These are phyloP conservation scores for Ploceus nigricollis DNA, from an alignment of 2,113 vertebrate species.

Conservation along the genomic window DNA sequence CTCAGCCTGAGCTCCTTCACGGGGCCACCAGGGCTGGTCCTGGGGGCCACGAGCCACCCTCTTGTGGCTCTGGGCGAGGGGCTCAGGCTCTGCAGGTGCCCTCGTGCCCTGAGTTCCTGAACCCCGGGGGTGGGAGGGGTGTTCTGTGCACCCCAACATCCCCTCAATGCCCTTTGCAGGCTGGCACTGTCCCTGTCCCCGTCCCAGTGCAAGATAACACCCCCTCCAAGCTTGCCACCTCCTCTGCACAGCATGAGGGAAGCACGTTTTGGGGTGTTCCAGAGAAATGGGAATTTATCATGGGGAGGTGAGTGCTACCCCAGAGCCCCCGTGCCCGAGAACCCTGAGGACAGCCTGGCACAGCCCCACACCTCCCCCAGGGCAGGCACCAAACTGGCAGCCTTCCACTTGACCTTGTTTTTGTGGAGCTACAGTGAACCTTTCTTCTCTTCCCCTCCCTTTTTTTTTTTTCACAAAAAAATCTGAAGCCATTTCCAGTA, in stretches of 20 bases:
- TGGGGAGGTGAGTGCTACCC: not conserved
- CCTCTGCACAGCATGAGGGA: not conserved
- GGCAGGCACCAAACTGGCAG: not conserved
- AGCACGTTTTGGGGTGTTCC: not conserved
- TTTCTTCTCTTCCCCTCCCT: not conserved
- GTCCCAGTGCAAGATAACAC: accelerated
- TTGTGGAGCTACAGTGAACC: constrained; percentile 13
- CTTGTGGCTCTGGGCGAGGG: not conserved
- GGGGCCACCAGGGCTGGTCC: accelerated
- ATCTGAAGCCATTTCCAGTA: constrained; percentile 65
- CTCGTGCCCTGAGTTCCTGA: not conserved
- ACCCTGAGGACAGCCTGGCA: not conserved
- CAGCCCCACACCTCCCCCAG: not conserved
- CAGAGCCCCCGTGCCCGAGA: not conserved
- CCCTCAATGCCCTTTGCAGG: not conserved
- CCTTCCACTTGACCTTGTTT: constrained; percentile 48
- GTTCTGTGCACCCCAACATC: accelerated
- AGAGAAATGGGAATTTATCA: not conserved
- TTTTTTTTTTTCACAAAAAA: not conserved
- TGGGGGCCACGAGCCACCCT: accelerated
- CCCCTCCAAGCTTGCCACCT: not conserved
- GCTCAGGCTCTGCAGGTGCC: accelerated
- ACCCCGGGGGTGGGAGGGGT: accelerated
- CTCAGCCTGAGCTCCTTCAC: accelerated
- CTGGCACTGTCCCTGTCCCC: accelerated